Conservation (phyloP, 2,888 invertebrate species). For the Fragum whitleyi region DNA sequence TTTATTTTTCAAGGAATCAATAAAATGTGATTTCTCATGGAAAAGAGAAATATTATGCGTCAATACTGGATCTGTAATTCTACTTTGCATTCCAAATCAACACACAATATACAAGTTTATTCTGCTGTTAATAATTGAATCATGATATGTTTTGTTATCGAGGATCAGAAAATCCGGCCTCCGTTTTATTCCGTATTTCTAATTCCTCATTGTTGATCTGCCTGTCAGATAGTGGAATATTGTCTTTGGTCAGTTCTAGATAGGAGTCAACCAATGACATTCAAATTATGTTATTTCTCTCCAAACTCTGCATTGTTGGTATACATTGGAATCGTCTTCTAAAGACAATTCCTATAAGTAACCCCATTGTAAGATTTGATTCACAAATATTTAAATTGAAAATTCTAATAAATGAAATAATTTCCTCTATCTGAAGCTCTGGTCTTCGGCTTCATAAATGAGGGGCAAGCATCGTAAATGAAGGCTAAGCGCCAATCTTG, state of each 20-base stretch:
- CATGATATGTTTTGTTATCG: conserved; percentile 18
- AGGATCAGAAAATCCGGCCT: background rate
- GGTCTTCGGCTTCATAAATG: background rate
- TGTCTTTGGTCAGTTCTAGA: background rate
- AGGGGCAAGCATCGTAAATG: conserved; percentile 3
- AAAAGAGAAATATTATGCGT: background rate
- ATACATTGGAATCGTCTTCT: too few relatives aligned
- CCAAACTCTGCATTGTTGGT: too few relatives aligned
- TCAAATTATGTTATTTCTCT: too few relatives aligned
- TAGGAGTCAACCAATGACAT: too few relatives aligned
- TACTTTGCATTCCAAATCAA: background rate
- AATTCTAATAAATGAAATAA: too few relatives aligned
- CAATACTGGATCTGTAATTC: background rate
- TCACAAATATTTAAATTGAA: too few relatives aligned
- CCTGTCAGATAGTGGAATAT: conserved; percentile 10
- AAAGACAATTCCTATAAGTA: too few relatives aligned
- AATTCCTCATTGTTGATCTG: conserved; percentile 4
- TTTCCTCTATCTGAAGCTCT: too few relatives aligned
- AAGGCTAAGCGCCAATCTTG: background rate
- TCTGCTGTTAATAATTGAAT: conserved; percentile 20
- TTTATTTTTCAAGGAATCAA: too few relatives aligned
- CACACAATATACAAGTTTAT: background rate
- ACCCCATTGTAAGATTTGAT: too few relatives aligned
- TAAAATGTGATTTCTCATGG: too few relatives aligned
- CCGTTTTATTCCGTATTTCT: conserved; percentile 7